Evolutionary conservation across 92 coral and sea anemone species (phyloP).

Genomic region (Bergia puertoricense): DNA sequence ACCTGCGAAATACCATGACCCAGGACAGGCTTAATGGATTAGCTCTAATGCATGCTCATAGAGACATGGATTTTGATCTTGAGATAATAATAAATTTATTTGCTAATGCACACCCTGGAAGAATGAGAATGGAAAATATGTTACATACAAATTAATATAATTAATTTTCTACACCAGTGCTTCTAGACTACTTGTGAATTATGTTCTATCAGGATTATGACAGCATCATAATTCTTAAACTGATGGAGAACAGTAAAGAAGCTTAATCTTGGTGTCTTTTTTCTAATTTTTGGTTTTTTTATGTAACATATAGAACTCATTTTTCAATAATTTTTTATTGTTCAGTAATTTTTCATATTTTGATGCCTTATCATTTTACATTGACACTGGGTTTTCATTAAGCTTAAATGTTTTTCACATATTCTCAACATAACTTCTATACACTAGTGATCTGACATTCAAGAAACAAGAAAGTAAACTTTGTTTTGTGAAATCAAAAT

Average conservation of each 20-base stretch:
- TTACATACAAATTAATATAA: constrained; percentile 22
- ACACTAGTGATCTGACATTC: constrained; percentile 1
- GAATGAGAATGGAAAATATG: constrained; percentile 17
- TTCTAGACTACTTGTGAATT: constrained; percentile 67
- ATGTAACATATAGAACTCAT: constrained; percentile 6
- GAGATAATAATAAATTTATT: constrained; percentile 6
- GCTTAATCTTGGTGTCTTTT: background rate
- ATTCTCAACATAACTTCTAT: background rate
- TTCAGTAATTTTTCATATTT: constrained; percentile 18
- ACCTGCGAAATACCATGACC: constrained; percentile 38
- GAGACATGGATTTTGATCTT: constrained; percentile 31
- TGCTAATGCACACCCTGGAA: constrained; percentile 2
- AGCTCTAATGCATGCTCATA: constrained; percentile 38
- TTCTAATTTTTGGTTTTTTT: background rate
- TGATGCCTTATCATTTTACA: constrained; percentile 25
- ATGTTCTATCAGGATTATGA: constrained; percentile 59
- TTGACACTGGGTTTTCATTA: constrained; percentile 31
- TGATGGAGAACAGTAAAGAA: constrained; percentile 68
- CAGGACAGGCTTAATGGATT: constrained; percentile 41
- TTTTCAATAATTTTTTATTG: constrained; percentile 6
- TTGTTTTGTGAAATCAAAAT: background rate
- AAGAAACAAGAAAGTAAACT: background rate
- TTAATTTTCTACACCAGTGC: constrained; percentile 21
- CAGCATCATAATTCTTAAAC: constrained; percentile 51
- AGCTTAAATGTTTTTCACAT: background rate